Evolutionary conservation across 1,140 invertebrate genomes (phyloP), one percentile per base, ranked within the genome.

Genomic region (Hycleus phaleratus): DNA sequence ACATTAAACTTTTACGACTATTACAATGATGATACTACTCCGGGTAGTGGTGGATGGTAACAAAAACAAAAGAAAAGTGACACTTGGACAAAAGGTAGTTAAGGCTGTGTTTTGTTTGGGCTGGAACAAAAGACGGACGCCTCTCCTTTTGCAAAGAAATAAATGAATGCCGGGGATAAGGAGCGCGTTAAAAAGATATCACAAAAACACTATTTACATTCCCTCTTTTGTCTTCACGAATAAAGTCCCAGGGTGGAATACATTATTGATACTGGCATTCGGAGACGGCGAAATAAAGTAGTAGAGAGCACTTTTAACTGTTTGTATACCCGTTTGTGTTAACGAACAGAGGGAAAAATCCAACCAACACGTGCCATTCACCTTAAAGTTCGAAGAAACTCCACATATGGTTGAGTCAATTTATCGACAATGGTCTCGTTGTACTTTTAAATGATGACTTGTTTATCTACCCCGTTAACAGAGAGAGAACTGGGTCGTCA

Each of bases 31-130:
- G 18, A 18, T 18, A 18, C 18, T 18, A 2, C 18, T 32, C 7
- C 7, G 4, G 32, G 4, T 32, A 7, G 7, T 32, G 32, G 32
- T 32, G 56, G 55, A 18, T 61, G 49, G 60, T 32, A 5, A 66
- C 64, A 61, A 63, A 69, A 69, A 73, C 69, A 71, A 71, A 71
- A 71, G 69, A 71, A 71, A 73, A 69, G 70, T 68, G 71, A 71
- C 71, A 71, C 70, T 71, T 65, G 71, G 71, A 73, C 70, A 73
- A 73, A 73, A 73, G 71, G 71, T 73, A 73, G 70, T 73, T 73
- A 73, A 71, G 70, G 69, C 67, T 67, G 61, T 69, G 67, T 71
- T 71, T 71, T 71, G 70, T 71, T 71, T 60, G 62, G 64, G 43
- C 12, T 48, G 32, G 54, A 48, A 66, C 62, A 63, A 64, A 62